Evolutionary conservation across 2,888 invertebrate species (phyloP).

Genomic region (Lapara coniferarum): DNA sequence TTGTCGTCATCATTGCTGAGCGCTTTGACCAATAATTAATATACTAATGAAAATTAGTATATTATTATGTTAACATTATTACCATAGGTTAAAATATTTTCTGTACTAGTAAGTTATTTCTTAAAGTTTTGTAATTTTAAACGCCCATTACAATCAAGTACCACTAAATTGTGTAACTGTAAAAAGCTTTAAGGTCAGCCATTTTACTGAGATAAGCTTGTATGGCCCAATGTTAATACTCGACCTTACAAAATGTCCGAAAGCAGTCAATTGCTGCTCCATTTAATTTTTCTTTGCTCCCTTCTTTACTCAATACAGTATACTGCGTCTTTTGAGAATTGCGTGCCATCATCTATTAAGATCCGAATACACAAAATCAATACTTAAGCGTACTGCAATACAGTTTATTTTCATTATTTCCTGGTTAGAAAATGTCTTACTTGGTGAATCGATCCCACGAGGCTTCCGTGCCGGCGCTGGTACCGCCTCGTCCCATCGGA

Average conservation of each 20-base stretch:
- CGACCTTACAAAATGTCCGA: no score
- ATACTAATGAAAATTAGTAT: neutral
- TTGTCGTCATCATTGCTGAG: neutral
- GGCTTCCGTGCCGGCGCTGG: slow-evolving; percentile 47
- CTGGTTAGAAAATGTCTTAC: slow-evolving; percentile 49
- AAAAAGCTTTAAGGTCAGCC: neutral
- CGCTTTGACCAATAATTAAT: neutral
- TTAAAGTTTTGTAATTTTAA: no score
- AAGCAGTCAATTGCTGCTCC: no score
- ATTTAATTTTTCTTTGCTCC: no score
- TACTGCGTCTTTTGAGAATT: neutral
- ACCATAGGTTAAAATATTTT: no score
- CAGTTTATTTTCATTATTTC: slow-evolving; percentile 31
- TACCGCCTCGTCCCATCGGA: slow-evolving; percentile 6
- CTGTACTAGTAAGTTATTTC: no score
- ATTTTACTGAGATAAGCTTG: slow-evolving; percentile 2
- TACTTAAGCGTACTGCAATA: slow-evolving; percentile 15
- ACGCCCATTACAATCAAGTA: neutral
- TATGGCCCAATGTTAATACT: neutral
- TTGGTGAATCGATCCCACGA: slow-evolving; percentile 60
- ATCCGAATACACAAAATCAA: neutral
- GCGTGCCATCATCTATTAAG: slow-evolving; percentile 11
- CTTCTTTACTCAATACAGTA: neutral
- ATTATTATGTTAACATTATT: neutral
- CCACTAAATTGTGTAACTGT: neutral